A percentile compares a stretch with the other conserved stretches of the same genome.
Evolutionary conservation across 2,888 invertebrate species (phyloP).

Genomic region (Lacanobia wlatinum): DNA sequence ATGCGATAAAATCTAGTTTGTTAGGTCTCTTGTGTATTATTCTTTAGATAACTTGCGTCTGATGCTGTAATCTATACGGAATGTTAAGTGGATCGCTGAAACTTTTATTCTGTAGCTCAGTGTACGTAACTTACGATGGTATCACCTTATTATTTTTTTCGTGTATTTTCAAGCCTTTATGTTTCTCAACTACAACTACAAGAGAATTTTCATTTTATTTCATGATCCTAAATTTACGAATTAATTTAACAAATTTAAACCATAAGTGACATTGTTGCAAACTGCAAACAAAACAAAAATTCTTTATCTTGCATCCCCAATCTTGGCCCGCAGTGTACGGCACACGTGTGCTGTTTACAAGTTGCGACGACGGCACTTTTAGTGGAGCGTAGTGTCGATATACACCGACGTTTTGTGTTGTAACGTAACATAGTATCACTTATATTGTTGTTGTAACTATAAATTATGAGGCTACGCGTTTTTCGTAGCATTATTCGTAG

Average conservation of each 20-base stretch:
- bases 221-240: neutral
- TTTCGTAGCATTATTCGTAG: slow-evolving; percentile 19
- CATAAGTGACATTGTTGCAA: slow-evolving; percentile 8
- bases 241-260: neutral
- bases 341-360: slow-evolving; percentile 57
- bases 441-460: slow-evolving; percentile 11
- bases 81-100: slow-evolving; percentile 27
- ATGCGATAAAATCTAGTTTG: slow-evolving; percentile 61
- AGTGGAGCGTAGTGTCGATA: slow-evolving; percentile 52
- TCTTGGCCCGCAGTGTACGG: slow-evolving; percentile 45
- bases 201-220: no score
- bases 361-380: slow-evolving; percentile 45
- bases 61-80: slow-evolving; percentile 21
- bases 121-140: neutral
- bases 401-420: slow-evolving; percentile 30
- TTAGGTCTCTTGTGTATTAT: slow-evolving; percentile 53
- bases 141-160: neutral
- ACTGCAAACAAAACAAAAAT: slow-evolving; percentile 12
- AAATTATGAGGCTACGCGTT: neutral
- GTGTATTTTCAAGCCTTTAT: neutral
- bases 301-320: neutral
- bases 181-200: no score
- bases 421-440: slow-evolving; percentile 19
- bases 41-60: slow-evolving; percentile 36
- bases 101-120: neutral